Evolutionary conservation across 1,140 invertebrate species (phyloP), one percentile per base, ranked within the genome.

Genomic region (Archivesica marissinica): DNA sequence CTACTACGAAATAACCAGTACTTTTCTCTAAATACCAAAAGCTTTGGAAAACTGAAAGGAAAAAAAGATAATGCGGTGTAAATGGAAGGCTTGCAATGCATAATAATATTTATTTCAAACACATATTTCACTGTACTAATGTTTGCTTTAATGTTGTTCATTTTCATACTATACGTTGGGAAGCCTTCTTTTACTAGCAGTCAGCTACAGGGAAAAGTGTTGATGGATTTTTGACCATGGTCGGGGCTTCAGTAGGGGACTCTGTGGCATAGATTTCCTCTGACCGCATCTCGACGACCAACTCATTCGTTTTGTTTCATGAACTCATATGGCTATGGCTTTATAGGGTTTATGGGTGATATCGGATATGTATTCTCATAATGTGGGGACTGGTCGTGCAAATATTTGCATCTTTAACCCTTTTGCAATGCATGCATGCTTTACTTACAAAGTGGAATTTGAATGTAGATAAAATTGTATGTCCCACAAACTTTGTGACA

Each of bases 211-310:
- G 68, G 84, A 74, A 78, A 79, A 77, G 41, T 72, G 87, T 91
- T 92, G 92, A 94, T 93, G 93, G 93, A 93, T 94, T 94, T 94
- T 94, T 94, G 93, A 94, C 92, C 93, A 94, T 92, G 85, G 61
- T 66, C 38, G 39, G 80, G 86, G 83, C 78, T 79, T 50, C 41
- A 33, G 68, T 47, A 2, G 41, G 30, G 68, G 68, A 50, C 68
- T 47, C 68, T 72, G 68, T 72, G 44, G 41, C 68, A 72, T 64
- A 64, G 30, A 35, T 64, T n/a, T n/a, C n/a, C n/a, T n/a, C n/a
- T n/a, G n/a, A n/a, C n/a, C n/a, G n/a, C n/a, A n/a, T n/a, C n/a
- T n/a, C n/a, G n/a, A n/a, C n/a, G n/a, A n/a, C n/a, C n/a, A n/a
- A n/a, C n/a, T n/a, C n/a, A n/a, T n/a, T n/a, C n/a, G n/a, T n/a